A percentile compares a stretch with the other conserved stretches of the same genome.
phyloP scores from a whole-genome alignment of 2,113 vertebrate species.

The Eurystomus gularis region DNA sequence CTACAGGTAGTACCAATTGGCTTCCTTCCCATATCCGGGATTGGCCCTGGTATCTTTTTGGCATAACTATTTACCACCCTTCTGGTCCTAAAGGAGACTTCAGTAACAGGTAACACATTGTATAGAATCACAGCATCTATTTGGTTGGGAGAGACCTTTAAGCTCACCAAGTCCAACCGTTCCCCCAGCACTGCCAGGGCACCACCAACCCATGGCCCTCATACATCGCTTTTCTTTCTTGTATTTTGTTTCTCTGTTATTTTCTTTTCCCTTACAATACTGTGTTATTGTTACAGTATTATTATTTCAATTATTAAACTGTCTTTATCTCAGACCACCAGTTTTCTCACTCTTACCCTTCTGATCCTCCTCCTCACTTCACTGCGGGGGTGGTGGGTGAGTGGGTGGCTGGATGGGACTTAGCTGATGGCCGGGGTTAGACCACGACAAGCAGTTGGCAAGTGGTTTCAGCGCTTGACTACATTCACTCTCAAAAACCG shows the following conservation, averaged over 20 bases:
- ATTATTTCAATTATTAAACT: not conserved
- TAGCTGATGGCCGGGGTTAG: not conserved
- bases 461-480: not conserved
- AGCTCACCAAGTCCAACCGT: not conserved
- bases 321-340: not conserved
- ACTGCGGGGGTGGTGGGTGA: not conserved
- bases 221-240: not conserved
- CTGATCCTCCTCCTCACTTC: not conserved
- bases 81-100: not conserved
- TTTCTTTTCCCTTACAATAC: not conserved
- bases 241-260: not conserved
- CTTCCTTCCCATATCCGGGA: not conserved
- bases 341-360: not conserved
- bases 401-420: rapidly evolving
- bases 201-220: too few relatives aligned
- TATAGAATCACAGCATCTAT: not conserved
- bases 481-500: not conserved
- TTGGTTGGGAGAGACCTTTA: not conserved
- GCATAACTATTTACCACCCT: not conserved
- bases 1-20: not conserved
- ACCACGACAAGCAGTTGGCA: not conserved
- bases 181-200: too few relatives aligned
- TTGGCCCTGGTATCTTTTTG: not conserved
- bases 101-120: not conserved
- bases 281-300: too few relatives aligned